Conservation (phyloP, 2,888 invertebrate genomes). For the Atrina japonica region DNA sequence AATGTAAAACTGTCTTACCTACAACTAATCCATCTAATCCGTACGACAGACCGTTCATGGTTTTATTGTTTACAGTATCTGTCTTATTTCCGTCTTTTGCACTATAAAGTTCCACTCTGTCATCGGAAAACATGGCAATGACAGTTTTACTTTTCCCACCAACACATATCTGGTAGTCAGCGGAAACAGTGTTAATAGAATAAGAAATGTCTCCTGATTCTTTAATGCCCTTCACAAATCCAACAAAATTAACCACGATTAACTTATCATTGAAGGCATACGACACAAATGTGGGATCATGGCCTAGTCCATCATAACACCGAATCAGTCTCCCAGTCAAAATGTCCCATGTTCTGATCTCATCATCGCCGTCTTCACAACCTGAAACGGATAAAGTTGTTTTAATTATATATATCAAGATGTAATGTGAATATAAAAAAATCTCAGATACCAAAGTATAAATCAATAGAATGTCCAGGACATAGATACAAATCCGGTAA, state of each 20-base stretch:
- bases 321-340: constrained; percentile 23
- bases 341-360: constrained; percentile 40
- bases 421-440: too few species aligned
- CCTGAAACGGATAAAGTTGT: constrained; percentile 16
- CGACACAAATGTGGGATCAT: constrained; percentile 19
- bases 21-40: constrained; percentile 12
- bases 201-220: constrained; percentile 23
- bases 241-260: constrained; percentile 23
- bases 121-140: constrained; percentile 15
- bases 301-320: constrained; percentile 20
- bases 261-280: constrained; percentile 31
- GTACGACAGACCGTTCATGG: not conserved
- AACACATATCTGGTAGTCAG: not conserved
- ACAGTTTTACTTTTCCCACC: constrained; percentile 17
- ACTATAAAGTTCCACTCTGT: constrained; percentile 20
- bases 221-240: constrained; percentile 4
- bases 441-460: too few species aligned
- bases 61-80: not conserved
- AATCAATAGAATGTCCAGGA: too few species aligned
- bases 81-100: constrained; percentile 16
- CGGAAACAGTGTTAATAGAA: constrained; percentile 10
- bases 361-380: constrained; percentile 37
- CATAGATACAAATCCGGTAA: too few species aligned
- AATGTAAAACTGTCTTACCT: too few species aligned
- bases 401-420: too few species aligned